A percentile compares a stretch with the other conserved stretches of the same genome.
Evolutionary conservation across 2,797 vertebrate genomes (phyloP).

Genomic region (Austrolebias charrua): DNA sequence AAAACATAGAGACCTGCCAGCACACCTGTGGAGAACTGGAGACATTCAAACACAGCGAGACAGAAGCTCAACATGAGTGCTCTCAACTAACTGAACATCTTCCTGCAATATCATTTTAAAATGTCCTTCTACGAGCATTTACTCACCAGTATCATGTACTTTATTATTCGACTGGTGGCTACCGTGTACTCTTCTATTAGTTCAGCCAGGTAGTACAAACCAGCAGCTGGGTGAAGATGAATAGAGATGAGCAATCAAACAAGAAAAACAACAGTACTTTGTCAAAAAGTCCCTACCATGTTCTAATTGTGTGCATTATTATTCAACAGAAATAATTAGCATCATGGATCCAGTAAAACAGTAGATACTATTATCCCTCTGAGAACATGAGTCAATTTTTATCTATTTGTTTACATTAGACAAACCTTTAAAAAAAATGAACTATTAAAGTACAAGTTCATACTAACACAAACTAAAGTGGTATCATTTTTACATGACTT

Average conservation of each 20-base stretch:
- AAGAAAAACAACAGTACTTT: neutral
- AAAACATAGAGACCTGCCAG: conserved; percentile 89
- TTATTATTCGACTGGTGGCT: conserved; percentile 93
- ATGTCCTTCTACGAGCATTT: neutral
- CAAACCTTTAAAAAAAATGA: no score
- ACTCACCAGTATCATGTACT: conserved; percentile 98
- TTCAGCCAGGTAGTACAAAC: conserved; percentile 95
- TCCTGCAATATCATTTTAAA: neutral
- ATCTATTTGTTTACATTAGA: no score
- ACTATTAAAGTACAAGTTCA: no score
- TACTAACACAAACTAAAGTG: no score
- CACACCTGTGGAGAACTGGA: conserved; percentile 78
- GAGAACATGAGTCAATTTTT: no score
- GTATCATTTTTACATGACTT: no score
- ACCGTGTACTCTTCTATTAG: conserved; percentile 97
- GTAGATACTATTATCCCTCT: no score
- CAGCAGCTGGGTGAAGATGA: conserved; percentile 81
- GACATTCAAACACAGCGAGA: conserved; percentile 13
- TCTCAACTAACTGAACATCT: neutral
- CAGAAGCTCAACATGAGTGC: neutral
- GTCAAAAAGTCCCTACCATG: no score
- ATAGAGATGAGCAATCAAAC: conserved; percentile 4
- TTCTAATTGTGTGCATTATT: no score
- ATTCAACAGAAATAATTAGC: neutral
- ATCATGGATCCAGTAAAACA: neutral